Evolutionary conservation across 2,888 invertebrate genomes (phyloP).

Genomic region (Tupiocoris notatus): DNA sequence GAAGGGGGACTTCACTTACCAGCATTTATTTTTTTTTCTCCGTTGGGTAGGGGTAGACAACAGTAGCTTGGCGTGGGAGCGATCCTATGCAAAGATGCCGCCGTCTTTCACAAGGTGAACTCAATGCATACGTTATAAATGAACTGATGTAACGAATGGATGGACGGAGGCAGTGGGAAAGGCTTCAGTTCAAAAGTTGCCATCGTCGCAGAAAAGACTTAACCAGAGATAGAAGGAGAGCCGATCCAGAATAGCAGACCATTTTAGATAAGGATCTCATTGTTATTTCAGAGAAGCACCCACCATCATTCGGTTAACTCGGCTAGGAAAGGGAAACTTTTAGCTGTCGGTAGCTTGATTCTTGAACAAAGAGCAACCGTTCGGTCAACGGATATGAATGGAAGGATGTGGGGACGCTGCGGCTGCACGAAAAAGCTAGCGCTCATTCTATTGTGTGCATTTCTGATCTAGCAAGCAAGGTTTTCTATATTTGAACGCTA

Average conservation of each 20-base stretch:
- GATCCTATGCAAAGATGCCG: slow-evolving; percentile 14
- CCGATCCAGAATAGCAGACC: no score
- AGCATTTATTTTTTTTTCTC: background rate
- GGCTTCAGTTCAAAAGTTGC: background rate
- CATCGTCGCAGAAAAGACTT: background rate
- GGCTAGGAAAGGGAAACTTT: no score
- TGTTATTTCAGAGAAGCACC: background rate
- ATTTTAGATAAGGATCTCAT: background rate
- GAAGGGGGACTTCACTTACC: background rate
- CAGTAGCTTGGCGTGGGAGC: slow-evolving; percentile 25
- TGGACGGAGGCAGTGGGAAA: slow-evolving; percentile 29
- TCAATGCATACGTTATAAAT: slow-evolving; percentile 36
- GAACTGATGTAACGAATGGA: slow-evolving; percentile 11
- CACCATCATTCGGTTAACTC: no score
- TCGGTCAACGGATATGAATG: no score
- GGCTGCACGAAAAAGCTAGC: no score
- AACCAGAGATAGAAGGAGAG: background rate
- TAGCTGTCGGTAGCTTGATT: no score
- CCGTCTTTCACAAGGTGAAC: slow-evolving; percentile 31
- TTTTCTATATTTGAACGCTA: no score
- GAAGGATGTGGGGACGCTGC: no score
- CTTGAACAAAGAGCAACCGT: no score
- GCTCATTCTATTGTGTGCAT: no score
- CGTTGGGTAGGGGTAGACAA: background rate
- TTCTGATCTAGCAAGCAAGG: no score